Evolutionary conservation across 2,888 invertebrate genomes (phyloP), one percentile per base, ranked within the genome.

Genomic region (Brenthis hecate): DNA sequence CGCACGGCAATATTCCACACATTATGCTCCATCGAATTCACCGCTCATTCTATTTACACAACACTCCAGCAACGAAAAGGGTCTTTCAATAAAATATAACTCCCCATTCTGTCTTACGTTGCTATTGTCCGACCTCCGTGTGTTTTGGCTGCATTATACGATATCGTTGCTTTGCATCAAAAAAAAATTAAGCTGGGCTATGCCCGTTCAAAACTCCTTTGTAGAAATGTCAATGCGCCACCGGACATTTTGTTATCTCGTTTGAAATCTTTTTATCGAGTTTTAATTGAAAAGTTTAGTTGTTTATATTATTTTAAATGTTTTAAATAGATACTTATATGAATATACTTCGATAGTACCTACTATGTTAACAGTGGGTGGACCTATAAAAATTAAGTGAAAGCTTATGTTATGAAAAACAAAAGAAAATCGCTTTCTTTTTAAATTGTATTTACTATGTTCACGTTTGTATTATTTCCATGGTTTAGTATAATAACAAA

Each of bases 31-130:
- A 79, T 76, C 81, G 82, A 81, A 84, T 83, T 81, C 82, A 78
- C 78, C 83, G 80, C 82, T 83, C 83, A 75, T 81, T 84, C 85
- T 92, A 91, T 93, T 93, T 88, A 93, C 93, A 89, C 88, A 90
- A 91, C 92, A 93, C 93, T 93, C 87, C 77, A 86, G 74, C 79
- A 77, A 77, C 84, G 84, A 84, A 88, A 91, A 91, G 91, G 92
- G 91, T 86, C 92, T 89, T 88, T 90, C 91, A 91, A 92, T 92
- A 92, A 89, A 90, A 89, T 90, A 89, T 91, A 85, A 84, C 89
- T 86, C 90, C 91, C 91, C 80, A 88, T 91, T 89, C 89, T 87
- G 82, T 85, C 87, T 89, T 88, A 84, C 78, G 77, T 75, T 77
- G 80, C 79, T 72, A 88, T 89, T 91, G 89, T 90, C 82, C 81